Evolutionary conservation across 2,797 vertebrate species (phyloP), one percentile per base, ranked within the genome.

Genomic region (Fundulus diaphanus): DNA sequence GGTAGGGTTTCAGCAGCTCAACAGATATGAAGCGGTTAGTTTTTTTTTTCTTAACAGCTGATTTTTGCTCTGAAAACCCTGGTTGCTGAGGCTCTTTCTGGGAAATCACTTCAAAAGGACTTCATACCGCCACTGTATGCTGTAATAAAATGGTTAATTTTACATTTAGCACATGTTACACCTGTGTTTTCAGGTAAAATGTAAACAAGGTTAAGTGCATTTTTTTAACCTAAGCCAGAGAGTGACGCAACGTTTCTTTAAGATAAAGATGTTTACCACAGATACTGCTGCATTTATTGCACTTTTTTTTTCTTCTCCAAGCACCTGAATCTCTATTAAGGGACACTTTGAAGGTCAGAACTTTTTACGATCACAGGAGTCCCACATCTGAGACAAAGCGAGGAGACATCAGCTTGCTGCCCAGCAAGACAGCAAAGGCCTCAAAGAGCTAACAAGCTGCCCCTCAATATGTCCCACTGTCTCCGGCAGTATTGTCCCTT

Each of bases 381-480:
- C 70, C 69, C 70, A 70, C 83, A 76, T 79, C 73, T 76, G 65
- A 85, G 75, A 79, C 65, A 72, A 80, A 83, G 79, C n/a, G 57
- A 70, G 79, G 77, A 87, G 74, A 76, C 74, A 42, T 84, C 83
- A 84, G 83, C 76, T 82, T 79, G 63, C 77, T 80, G 75, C 90
- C 76, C 84, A 83, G 84, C 82, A 70, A 73, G 77, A 76, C 75
- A 46, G 78, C 68, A 76, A 78, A 77, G 66, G 66, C 51, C 82
- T 85, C 90, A 88, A 86, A 89, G 81, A 84, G 71, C 78, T 75
- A 82, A 80, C 80, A 90, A 86, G 78, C 85, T 82, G 87, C 83
- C 82, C 86, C 83, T 93, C 90, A 86, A 72, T 88, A 82, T 80
- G 80, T 87, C 73, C 67, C 52, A 49, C 61, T 33, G 31, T 78